A percentile compares a stretch with the other conserved stretches of the same genome.
Evolutionary conservation across 2,888 invertebrate genomes (phyloP).

Genomic region (Steinernema hermaphroditum): DNA sequence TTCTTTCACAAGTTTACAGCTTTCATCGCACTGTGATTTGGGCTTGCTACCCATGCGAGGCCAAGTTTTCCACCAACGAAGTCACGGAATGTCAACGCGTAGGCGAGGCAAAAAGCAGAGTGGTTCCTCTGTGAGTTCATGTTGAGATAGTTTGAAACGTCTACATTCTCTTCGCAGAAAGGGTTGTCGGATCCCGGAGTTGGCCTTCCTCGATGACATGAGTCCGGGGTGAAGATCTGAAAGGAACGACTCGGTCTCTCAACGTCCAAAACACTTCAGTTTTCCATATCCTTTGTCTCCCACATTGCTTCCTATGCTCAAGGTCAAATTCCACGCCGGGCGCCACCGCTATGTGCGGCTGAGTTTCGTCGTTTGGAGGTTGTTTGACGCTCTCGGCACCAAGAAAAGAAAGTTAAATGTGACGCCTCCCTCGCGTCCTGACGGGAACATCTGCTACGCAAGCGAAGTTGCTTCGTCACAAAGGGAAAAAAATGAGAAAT

Average conservation of each 20-base stretch:
- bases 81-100: slow-evolving; percentile 96
- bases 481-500: not conserved
- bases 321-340: slow-evolving; percentile 16
- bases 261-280: not conserved
- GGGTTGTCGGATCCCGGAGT: slow-evolving; percentile 69
- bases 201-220: slow-evolving; percentile 72
- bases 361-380: not conserved
- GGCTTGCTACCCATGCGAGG: slow-evolving; percentile 97
- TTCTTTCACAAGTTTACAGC: not conserved
- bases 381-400: slow-evolving; percentile 8
- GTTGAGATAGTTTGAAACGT: slow-evolving; percentile 97
- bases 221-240: slow-evolving; percentile 87
- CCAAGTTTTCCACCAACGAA: slow-evolving; percentile 97
- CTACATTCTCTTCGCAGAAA: slow-evolving; percentile 80
- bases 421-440: not conserved
- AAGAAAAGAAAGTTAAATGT: not conserved
- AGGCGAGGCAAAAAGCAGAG: slow-evolving; percentile 97
- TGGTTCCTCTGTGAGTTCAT: slow-evolving; percentile 95
- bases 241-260: slow-evolving; percentile 41
- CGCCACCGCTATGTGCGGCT: not conserved
- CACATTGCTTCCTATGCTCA: not conserved
- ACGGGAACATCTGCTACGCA: slow-evolving; percentile 5
- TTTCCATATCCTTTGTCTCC: slow-evolving; percentile 1
- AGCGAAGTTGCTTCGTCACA: not conserved
- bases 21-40: slow-evolving; percentile 72